Base-by-base conservation (phyloP, 64 coral and sea anemone genomes). In the Stichodactyla mertensii region DNA sequence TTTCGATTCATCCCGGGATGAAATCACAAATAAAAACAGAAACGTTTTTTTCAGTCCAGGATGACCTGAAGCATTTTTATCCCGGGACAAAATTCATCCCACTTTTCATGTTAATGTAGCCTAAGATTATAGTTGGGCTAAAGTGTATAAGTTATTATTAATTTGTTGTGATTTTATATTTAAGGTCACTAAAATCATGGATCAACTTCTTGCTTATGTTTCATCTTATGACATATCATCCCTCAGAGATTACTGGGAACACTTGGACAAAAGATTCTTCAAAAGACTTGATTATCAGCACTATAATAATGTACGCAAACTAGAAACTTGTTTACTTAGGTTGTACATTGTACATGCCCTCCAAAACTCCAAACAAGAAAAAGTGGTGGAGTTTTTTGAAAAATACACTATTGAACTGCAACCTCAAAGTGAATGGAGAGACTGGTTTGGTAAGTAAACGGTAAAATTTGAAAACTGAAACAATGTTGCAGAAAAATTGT, bases 341-440 rank as follows among this genome's bases (percentile, higher is more conserved):
- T 86, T 95, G 24, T 99, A 99, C 57, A 88, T 99, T 18, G 93
- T 99, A 81, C 89, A 95, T 91, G 97, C 97, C 14, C 84, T 99
- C 18, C 97, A 99, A 82, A 99, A 92, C 58, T 99, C 92, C 52
- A 92, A 94, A 79, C 88, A 85, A 79, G 97, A 99, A 52, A 94
- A 92, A 83, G 97, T 99, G 56, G 86, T 89, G 23, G 97, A 99
- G 54, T 99, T 99, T 90, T 99, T 99, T 88, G 97, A 99, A 83
- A 99, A 99, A 58, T 95, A 86, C 84, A 88, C 93, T 19, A 78
- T 91, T 66, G 97, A 99, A 64, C 82, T 99, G 16, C 97, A 99
- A 55, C 88, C 86, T 51, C 93, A 99, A 84, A 94, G 77, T 71
- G 97, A 99, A 23, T 99, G 97, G 97, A 87, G 86, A 80, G 97